These are phyloP conservation scores for Phylloscopus collybita DNA, from an alignment of 2,797 vertebrate genomes.

Conservation along the genomic window DNA sequence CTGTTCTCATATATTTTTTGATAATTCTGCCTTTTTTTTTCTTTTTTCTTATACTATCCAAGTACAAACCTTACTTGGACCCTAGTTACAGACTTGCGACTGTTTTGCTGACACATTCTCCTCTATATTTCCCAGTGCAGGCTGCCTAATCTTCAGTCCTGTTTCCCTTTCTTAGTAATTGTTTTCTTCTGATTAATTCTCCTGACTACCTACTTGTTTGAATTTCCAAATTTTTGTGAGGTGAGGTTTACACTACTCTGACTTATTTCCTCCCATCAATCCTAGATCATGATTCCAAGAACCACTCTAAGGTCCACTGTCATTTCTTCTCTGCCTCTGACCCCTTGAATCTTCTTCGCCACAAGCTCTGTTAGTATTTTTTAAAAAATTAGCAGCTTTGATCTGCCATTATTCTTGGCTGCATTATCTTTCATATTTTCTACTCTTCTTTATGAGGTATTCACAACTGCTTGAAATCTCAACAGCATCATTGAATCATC, in stretches of 20 bases:
- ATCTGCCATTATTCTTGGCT: not conserved
- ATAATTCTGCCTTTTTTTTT: not conserved
- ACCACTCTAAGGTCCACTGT: not conserved
- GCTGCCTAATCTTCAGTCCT: not conserved
- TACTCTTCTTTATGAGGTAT: not conserved
- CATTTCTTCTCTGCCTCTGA: not conserved
- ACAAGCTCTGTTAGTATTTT: not conserved
- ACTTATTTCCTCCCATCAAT: not conserved
- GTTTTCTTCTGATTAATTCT: not conserved
- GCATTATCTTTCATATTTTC: not conserved
- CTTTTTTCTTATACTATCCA: not conserved
- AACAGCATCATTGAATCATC: not conserved
- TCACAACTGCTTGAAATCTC: not conserved
- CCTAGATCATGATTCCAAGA: not conserved
- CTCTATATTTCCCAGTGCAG: not conserved
- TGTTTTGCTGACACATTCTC: rapidly evolving
- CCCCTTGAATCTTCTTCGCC: not conserved
- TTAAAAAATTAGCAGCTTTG: not conserved
- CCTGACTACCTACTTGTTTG: not conserved
- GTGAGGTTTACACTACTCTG: not conserved
- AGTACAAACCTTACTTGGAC: not conserved
- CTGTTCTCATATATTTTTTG: not conserved
- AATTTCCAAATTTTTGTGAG: not conserved
- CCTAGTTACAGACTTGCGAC: not conserved
- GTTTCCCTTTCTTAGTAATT: not conserved